Percentiles rank a stretch among this genome's conserved stretches.
Evolutionary conservation across 1,140 invertebrate species (phyloP).

Genomic region (Galleria mellonella): DNA sequence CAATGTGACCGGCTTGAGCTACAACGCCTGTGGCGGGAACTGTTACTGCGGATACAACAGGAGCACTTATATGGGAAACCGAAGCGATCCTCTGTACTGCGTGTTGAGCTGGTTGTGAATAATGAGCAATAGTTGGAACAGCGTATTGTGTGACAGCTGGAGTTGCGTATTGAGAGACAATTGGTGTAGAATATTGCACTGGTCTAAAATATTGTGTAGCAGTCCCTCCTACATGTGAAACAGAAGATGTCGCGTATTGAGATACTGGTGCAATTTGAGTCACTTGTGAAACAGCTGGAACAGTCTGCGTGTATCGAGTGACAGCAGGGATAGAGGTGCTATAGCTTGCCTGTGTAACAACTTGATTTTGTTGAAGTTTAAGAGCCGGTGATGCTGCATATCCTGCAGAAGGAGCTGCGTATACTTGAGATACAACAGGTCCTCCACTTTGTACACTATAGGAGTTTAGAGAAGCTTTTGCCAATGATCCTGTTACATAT

Average conservation of each 20-base stretch:
- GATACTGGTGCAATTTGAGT: conserved; percentile 10
- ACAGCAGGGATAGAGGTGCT: conserved; percentile 14
- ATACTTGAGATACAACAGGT: conserved; percentile 61
- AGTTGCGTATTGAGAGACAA: conserved; percentile 17
- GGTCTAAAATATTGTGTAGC: neutral
- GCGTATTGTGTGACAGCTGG: conserved; percentile 24
- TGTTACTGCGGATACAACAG: conserved; percentile 9
- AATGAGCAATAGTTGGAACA: conserved; percentile 22
- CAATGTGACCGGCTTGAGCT: conserved; percentile 14
- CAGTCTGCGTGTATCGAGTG: conserved; percentile 15
- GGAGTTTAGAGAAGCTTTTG: conserved; percentile 49
- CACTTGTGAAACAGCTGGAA: conserved; percentile 21
- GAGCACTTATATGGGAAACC: conserved; percentile 21
- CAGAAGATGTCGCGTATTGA: conserved; percentile 10
- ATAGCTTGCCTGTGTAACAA: conserved; percentile 5
- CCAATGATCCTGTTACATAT: conserved; percentile 30
- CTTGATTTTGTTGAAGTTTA: conserved; percentile 30
- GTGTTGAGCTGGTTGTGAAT: conserved; percentile 22
- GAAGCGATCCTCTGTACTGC: conserved; percentile 10
- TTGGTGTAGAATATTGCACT: conserved; percentile 18
- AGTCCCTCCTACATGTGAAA: neutral
- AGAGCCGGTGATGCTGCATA: conserved; percentile 43
- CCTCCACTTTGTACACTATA: conserved; percentile 36
- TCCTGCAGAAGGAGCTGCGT: conserved; percentile 39
- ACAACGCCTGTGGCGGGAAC: conserved; percentile 12